These are phyloP conservation scores for Mugil cephalus DNA, from an alignment of 2,113 vertebrate genomes.

Conservation along the genomic window DNA sequence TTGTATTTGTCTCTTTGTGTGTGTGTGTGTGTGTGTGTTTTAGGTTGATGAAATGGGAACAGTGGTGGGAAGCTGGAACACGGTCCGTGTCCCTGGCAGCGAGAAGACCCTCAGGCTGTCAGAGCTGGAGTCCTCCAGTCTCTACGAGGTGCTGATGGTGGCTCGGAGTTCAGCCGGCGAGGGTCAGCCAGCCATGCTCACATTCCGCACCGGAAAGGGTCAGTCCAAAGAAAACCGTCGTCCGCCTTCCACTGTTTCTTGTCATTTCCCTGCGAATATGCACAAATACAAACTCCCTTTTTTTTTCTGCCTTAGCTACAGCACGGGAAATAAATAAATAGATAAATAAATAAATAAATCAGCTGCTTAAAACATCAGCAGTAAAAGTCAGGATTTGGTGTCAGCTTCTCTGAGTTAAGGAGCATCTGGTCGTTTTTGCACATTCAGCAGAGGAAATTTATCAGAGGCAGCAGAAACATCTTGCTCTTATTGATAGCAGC, in stretches of 20 bases:
- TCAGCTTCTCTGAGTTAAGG: conserved; percentile 25
- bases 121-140: conserved; percentile 93
- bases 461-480: background rate
- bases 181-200: conserved; percentile 97
- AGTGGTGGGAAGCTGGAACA: conserved; percentile 89
- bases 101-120: conserved; percentile 92
- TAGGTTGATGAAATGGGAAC: conserved; percentile 90
- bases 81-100: conserved; percentile 93
- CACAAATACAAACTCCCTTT: background rate
- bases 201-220: conserved; percentile 98
- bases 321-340: conserved; percentile 1
- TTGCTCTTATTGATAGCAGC: background rate
- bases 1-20: conserved; percentile 10
- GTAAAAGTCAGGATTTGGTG: conserved; percentile 34
- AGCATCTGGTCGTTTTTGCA: conserved; percentile 33
- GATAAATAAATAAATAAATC: conserved; percentile 11
- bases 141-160: conserved; percentile 98
- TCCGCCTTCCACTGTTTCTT: background rate
- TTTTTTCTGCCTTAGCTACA: background rate
- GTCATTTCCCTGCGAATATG: conserved; percentile 7
- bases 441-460: conserved; percentile 15
- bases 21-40: conserved; percentile 45
- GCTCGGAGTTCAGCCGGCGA: conserved; percentile 91
- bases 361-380: conserved; percentile 40
- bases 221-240: conserved; percentile 35